Evolutionary conservation across 2,888 invertebrate genomes (phyloP).

Genomic region (Iphiclides podalirius): DNA sequence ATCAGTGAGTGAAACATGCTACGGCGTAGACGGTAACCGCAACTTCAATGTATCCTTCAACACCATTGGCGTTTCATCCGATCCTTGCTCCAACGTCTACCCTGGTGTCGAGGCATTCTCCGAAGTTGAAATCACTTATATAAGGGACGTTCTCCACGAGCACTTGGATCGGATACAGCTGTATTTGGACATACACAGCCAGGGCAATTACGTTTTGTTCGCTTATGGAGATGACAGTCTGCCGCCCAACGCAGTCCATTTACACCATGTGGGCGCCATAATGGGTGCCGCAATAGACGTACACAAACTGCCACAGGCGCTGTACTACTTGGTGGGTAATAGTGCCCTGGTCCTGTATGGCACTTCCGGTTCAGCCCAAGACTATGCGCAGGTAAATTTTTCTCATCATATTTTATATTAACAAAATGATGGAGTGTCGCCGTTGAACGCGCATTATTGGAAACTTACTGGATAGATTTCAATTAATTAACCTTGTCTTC

Average conservation of each 20-base stretch:
- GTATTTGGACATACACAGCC: conserved; percentile 84
- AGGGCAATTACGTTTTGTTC: conserved; percentile 82
- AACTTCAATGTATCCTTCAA: conserved; percentile 48
- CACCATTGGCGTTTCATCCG: conserved; percentile 39
- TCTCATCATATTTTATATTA: neutral
- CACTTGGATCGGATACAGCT: conserved; percentile 39
- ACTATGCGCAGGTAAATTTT: conserved; percentile 45
- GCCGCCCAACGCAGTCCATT: conserved; percentile 35
- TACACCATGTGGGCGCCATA: conserved; percentile 43
- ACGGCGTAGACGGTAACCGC: conserved; percentile 49
- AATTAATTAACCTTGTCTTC: no score
- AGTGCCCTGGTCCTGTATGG: conserved; percentile 44
- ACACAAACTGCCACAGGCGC: conserved; percentile 38
- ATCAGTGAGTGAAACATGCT: conserved; percentile 35
- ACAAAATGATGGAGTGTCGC: no score
- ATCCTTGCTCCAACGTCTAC: conserved; percentile 80
- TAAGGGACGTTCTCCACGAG: conserved; percentile 75
- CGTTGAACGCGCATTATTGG: no score
- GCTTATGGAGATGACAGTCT: conserved; percentile 75
- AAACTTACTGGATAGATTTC: no score
- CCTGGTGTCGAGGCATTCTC: conserved; percentile 82
- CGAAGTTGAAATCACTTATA: conserved; percentile 79
- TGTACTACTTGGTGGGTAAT: conserved; percentile 49
- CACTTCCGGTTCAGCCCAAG: conserved; percentile 51
- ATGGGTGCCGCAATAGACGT: conserved; percentile 53